Percentiles rank a stretch among this genome's conserved stretches.
These are phyloP conservation scores for Gavia stellata DNA, from an alignment of 2,113 vertebrate species.

Conservation along the genomic window DNA sequence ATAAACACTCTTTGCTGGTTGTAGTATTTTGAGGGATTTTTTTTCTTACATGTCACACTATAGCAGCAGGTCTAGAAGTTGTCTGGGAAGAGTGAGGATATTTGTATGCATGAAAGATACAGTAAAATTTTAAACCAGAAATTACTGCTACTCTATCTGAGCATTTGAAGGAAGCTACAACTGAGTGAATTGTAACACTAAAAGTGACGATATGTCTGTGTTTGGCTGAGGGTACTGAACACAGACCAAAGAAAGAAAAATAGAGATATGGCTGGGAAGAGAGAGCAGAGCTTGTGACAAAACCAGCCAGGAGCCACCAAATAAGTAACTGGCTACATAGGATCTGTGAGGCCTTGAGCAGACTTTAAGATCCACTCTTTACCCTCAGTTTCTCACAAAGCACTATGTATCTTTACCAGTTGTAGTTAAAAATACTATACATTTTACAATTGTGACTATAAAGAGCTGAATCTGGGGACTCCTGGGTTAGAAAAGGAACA, in stretches of 20 bases:
- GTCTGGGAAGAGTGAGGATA: not conserved
- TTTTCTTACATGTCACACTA: not conserved
- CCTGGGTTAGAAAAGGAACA: not conserved
- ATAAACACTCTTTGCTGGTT: not conserved
- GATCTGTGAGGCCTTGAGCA: not conserved
- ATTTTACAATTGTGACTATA: not conserved
- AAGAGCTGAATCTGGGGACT: not conserved
- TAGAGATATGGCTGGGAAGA: not conserved
- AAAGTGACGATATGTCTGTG: not conserved
- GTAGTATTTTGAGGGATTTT: not conserved
- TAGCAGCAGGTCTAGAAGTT: not conserved
- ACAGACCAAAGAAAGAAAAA: not conserved
- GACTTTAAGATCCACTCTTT: not conserved
- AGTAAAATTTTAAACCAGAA: not conserved
- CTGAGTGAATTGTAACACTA: not conserved
- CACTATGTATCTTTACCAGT: not conserved
- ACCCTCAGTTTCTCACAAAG: not conserved
- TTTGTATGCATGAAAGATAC: fast-evolving
- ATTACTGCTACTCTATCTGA: not conserved
- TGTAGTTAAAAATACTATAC: not conserved
- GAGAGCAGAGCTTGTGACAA: not conserved
- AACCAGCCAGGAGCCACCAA: not conserved
- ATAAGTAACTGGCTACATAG: not conserved
- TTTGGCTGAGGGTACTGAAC: not conserved
- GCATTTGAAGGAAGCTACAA: not conserved